Evolutionary conservation across 2,888 invertebrate genomes (phyloP).

Genomic region (Apoderus coryli): DNA sequence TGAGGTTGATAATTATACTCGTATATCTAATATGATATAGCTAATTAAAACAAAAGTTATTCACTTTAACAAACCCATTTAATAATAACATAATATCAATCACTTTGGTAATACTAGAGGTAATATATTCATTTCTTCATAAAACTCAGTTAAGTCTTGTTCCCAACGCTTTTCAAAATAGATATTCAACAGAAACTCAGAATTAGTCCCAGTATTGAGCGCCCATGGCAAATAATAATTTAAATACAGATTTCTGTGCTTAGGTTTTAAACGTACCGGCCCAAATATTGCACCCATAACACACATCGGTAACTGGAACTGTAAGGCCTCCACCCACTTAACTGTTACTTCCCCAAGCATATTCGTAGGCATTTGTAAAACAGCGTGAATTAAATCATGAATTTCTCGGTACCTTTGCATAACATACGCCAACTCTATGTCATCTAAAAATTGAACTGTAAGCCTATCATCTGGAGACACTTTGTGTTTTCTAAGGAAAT

Average conservation of each 20-base stretch:
- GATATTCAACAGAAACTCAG: constrained; percentile 69
- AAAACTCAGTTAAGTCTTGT: constrained; percentile 64
- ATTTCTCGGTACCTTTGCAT: constrained; percentile 96
- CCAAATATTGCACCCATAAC: constrained; percentile 86
- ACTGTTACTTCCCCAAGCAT: constrained; percentile 88
- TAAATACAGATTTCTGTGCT: constrained; percentile 62
- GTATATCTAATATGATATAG: too few relatives aligned
- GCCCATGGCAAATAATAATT: constrained; percentile 78
- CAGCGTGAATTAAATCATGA: constrained; percentile 88
- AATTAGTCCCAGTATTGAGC: constrained; percentile 55
- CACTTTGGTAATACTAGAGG: constrained; percentile 30
- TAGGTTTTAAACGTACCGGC: constrained; percentile 68
- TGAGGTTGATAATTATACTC: too few relatives aligned
- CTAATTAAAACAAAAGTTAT: too few relatives aligned
- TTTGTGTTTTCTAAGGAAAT: constrained; percentile 67
- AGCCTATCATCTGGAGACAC: constrained; percentile 87
- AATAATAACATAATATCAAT: too few relatives aligned
- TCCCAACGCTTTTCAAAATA: constrained; percentile 94
- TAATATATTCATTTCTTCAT: constrained; percentile 64
- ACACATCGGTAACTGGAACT: constrained; percentile 93
- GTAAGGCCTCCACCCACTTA: constrained; percentile 96
- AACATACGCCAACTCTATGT: constrained; percentile 81
- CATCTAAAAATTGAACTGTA: constrained; percentile 82
- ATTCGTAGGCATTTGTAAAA: constrained; percentile 85
- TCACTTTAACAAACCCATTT: too few relatives aligned